These are phyloP conservation scores for Vireo altiloquus DNA, from an alignment of 2,113 vertebrate genomes.

Conservation along the genomic window DNA sequence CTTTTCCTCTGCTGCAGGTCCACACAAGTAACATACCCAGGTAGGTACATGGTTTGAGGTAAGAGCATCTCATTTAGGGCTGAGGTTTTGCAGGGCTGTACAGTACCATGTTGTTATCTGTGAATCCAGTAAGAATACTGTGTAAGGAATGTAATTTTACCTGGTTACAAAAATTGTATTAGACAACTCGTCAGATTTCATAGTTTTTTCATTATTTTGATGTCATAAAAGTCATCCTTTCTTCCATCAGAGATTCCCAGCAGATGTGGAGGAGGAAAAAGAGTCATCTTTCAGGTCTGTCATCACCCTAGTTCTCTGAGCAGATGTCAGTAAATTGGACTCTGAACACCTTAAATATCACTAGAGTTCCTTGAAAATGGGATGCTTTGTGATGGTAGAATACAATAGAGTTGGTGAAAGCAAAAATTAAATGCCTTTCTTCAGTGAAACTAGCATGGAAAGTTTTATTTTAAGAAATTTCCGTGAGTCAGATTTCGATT, in stretches of 20 bases:
- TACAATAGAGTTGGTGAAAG: neutral
- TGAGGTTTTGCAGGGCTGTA: neutral
- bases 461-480: neutral
- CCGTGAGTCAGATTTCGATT: neutral
- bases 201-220: slow-evolving; percentile 12
- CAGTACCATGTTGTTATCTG: neutral
- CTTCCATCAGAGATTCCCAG: neutral
- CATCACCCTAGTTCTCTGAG: neutral
- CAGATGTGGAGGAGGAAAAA: neutral
- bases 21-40: neutral
- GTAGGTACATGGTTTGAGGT: neutral
- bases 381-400: neutral
- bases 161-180: neutral
- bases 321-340: neutral
- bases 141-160: neutral
- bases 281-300: neutral
- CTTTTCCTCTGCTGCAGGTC: neutral
- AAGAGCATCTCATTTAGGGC: neutral
- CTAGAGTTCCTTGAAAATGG: neutral
- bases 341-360: neutral
- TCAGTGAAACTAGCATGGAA: neutral
- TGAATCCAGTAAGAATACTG: neutral
- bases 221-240: neutral
- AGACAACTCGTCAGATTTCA: neutral
- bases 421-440: neutral